Evolutionary conservation across 2,888 invertebrate genomes (phyloP).

Genomic region (Osmoderma eremita): DNA sequence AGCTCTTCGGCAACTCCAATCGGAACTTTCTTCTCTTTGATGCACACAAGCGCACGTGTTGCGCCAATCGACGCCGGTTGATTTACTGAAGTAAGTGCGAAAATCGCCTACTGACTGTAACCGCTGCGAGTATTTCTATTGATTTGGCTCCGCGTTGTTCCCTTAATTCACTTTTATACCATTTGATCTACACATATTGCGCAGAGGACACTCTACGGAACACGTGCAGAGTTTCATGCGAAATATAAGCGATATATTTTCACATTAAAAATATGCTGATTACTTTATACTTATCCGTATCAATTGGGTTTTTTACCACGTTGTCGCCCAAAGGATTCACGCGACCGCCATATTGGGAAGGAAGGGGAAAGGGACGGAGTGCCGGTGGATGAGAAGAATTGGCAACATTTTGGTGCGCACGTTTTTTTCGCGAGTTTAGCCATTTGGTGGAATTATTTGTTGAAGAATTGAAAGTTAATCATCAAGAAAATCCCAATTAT

Average conservation of each 20-base stretch:
- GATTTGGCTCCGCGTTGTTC: conserved; percentile 26
- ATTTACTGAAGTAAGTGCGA: conserved; percentile 4
- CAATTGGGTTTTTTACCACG: conserved; percentile 4
- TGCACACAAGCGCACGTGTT: conserved; percentile 14
- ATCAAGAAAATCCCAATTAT: too few species aligned
- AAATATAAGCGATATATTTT: conserved; percentile 19
- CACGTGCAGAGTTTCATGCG: background rate
- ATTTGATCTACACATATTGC: conserved; percentile 12
- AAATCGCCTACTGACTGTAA: conserved; percentile 13
- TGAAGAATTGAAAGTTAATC: too few species aligned
- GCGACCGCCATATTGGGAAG: conserved; percentile 20
- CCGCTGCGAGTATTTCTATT: conserved; percentile 16
- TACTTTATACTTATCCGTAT: conserved; percentile 20
- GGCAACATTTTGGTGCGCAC: background rate
- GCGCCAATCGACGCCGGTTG: conserved; percentile 2
- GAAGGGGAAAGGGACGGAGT: background rate
- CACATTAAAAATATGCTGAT: conserved; percentile 6
- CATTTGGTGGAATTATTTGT: too few species aligned
- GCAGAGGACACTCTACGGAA: conserved; percentile 9
- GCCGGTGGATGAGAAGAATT: background rate
- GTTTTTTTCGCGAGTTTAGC: background rate
- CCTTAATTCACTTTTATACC: conserved; percentile 29
- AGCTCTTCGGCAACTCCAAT: conserved; percentile 17
- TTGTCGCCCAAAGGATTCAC: background rate
- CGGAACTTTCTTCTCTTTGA: conserved; percentile 7